Evolutionary conservation across 2,888 invertebrate genomes (phyloP).

Genomic region (Cosmorhoe ocellata): DNA sequence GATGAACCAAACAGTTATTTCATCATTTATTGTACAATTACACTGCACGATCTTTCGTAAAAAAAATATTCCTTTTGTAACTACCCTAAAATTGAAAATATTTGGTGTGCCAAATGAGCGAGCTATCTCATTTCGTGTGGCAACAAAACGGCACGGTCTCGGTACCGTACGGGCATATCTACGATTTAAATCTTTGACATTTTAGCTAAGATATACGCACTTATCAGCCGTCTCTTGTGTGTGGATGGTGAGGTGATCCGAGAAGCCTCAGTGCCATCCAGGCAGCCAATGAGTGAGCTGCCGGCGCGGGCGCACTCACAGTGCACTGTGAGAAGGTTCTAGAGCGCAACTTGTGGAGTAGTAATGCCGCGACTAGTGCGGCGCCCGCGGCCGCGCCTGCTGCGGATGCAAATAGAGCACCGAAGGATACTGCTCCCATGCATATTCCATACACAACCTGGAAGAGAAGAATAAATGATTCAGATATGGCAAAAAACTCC

Average conservation of each 20-base stretch:
- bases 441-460: conserved; percentile 94
- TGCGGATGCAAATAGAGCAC: conserved; percentile 92
- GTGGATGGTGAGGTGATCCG: conserved; percentile 67
- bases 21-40: no score
- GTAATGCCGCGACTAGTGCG: conserved; percentile 91
- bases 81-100: no score
- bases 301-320: conserved; percentile 76
- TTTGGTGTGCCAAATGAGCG: no score
- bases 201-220: no score
- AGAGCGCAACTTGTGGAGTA: conserved; percentile 91
- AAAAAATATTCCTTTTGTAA: no score
- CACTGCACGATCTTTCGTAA: no score
- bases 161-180: no score
- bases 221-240: conserved; percentile 59
- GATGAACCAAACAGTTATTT: no score
- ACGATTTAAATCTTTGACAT: no score
- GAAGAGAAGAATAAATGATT: conserved; percentile 3
- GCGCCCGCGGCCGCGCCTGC: conserved; percentile 94
- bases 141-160: no score
- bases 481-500: no score
- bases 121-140: no score
- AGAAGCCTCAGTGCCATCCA: conserved; percentile 88
- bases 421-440: conserved; percentile 94
- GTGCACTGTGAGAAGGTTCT: conserved; percentile 83
- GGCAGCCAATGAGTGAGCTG: conserved; percentile 85